These are phyloP conservation scores for Netelia virgata DNA, from an alignment of 2,888 invertebrate genomes.

Conservation along the genomic window DNA sequence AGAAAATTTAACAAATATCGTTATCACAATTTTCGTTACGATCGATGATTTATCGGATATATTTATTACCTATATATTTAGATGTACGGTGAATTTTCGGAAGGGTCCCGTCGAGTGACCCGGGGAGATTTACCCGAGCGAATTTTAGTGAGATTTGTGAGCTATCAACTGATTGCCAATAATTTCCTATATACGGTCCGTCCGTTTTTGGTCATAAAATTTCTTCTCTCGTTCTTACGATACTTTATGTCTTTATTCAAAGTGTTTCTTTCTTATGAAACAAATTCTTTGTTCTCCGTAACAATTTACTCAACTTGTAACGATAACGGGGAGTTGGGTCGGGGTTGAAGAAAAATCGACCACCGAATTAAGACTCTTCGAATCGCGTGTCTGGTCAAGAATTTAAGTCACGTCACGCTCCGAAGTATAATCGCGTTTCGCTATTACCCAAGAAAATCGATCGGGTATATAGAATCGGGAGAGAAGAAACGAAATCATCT, in stretches of 20 bases:
- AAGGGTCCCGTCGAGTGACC: constrained; percentile 18
- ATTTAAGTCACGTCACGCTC: constrained; percentile 59
- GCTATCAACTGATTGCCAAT: constrained; percentile 70
- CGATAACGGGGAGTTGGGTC: background rate
- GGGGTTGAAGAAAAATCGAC: background rate
- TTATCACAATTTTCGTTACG: too few species aligned
- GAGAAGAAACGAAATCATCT: constrained; percentile 57
- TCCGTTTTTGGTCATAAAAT: constrained; percentile 30
- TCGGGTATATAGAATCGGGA: constrained; percentile 20
- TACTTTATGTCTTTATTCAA: background rate
- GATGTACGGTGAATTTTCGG: constrained; percentile 26
- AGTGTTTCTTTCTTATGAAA: background rate
- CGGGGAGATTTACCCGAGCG: constrained; percentile 26
- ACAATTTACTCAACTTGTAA: background rate
- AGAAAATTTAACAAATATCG: too few species aligned
- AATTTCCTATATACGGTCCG: constrained; percentile 58
- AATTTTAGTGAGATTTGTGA: constrained; percentile 59
- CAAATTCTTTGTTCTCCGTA: background rate
- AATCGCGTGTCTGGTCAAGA: background rate
- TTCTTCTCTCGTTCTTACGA: constrained; percentile 9
- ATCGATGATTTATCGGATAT: background rate
- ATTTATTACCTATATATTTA: constrained; percentile 1
- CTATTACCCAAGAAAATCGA: constrained; percentile 59
- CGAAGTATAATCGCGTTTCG: constrained; percentile 55
- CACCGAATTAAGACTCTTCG: constrained; percentile 5